Evolutionary conservation across 1,140 invertebrate genomes (phyloP), one percentile per base, ranked within the genome.

Genomic region (Bombyx mandarina): DNA sequence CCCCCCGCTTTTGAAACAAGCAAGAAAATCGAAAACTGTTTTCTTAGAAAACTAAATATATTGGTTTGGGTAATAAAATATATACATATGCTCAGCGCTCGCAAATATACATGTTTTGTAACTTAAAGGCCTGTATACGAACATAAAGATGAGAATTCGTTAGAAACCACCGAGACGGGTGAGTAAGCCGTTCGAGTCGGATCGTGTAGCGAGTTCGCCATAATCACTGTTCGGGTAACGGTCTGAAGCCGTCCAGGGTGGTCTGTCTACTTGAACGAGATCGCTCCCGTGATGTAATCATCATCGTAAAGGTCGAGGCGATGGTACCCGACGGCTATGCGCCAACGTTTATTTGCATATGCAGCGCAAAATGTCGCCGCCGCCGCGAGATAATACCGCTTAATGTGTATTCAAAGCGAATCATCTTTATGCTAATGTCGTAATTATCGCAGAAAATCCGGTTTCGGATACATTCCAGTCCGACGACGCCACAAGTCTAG

Each of bases 341-440:
- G 35, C 22, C 45, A 12, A 43, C 43, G 12, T 57, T 52, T 61
- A 60, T 64, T 64, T 64, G 61, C 62, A 67, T 64, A 50, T 62
- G 52, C 56, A 65, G 54, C 62, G 66, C 64, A 62, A 66, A 71
- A 71, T 63, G 60, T 59, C 46, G 50, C 46, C 49, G n/a, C 50
- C n/a, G 8, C 10, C 10, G 43, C 50, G 48, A 58, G 49, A 65
- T 61, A 64, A 60, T 46, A 60, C 53, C 54, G 46, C 66, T 55
- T 69, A 62, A 69, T 65, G 62, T 63, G 60, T 67, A 72, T 69
- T 70, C 65, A 66, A 62, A 65, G 62, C 67, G 56, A 63, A 70
- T 67, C 66, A 75, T 75, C 61, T 46, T 43, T 64, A 79, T 75
- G 72, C 67, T 71, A 79, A 79, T 76, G 66, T 71, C 65, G 65